Conservation (phyloP, 2,888 invertebrate genomes). For the Dorcus hopei region DNA sequence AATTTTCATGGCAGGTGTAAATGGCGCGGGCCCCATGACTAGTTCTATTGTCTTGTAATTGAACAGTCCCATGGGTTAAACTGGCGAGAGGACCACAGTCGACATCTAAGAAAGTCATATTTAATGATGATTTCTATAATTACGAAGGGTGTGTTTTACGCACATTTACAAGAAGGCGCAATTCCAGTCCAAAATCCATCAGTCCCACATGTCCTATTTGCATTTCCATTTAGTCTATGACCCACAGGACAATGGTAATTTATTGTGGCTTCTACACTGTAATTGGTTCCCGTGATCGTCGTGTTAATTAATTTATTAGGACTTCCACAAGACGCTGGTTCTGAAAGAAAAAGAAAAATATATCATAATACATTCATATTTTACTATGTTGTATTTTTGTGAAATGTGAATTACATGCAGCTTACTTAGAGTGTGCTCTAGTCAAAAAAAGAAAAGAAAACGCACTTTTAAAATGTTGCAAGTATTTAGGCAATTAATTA, state of each 20-base stretch:
- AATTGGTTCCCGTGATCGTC: conserved; percentile 69
- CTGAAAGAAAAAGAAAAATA: conserved; percentile 49
- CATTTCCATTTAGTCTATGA: conserved; percentile 72
- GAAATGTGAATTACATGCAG: too few species aligned
- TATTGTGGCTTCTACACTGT: conserved; percentile 68
- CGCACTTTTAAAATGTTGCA: too few species aligned
- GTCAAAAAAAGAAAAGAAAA: too few species aligned
- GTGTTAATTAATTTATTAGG: conserved; percentile 83
- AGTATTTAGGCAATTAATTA: too few species aligned
- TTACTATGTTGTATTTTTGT: too few species aligned
- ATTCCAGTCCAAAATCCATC: conserved; percentile 82
- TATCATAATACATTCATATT: too few species aligned
- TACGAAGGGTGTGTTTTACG: conserved; percentile 39
- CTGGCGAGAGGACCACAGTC: conserved; percentile 71
- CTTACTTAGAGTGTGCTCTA: too few species aligned
- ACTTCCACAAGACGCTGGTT: conserved; percentile 81
- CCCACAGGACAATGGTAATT: conserved; percentile 79
- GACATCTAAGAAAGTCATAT: conserved; percentile 60
- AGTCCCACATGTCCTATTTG: conserved; percentile 63
- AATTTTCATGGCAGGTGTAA: conserved; percentile 80
- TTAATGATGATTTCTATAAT: not conserved
- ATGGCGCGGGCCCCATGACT: conserved; percentile 74
- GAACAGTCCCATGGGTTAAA: conserved; percentile 71
- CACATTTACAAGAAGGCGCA: conserved; percentile 85
- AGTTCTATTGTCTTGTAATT: conserved; percentile 66